Conservation (phyloP, 2,113 vertebrate species). For the Oxyruncus cristatus region DNA sequence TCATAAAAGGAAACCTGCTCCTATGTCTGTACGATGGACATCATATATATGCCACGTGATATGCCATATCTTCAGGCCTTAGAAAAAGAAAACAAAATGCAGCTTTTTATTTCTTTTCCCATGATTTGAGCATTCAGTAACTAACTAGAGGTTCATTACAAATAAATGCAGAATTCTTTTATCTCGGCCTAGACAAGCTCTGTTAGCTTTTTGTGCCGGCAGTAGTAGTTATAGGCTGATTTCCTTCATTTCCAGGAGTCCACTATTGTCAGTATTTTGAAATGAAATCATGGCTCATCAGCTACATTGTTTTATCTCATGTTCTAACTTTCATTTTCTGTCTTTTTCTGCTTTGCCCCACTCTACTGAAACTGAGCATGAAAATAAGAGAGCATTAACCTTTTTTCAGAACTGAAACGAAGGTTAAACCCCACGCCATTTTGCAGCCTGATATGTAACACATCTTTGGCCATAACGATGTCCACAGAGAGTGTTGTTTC, state of each 20-base stretch:
- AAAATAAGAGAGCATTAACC: neutral
- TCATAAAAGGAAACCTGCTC: neutral
- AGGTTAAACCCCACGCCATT: neutral
- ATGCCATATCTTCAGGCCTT: neutral
- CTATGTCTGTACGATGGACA: too few species aligned
- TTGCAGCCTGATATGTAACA: neutral
- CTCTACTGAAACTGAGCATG: neutral
- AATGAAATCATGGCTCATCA: neutral
- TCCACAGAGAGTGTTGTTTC: neutral
- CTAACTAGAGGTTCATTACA: neutral
- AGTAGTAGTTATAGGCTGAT: neutral
- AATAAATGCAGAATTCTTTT: neutral
- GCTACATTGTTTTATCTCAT: neutral
- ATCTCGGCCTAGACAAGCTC: neutral
- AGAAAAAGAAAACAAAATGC: neutral
- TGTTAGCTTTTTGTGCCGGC: neutral
- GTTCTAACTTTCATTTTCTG: neutral
- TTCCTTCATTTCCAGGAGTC: neutral
- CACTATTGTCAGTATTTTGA: neutral
- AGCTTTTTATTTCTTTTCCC: neutral
- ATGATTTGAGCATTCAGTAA: neutral
- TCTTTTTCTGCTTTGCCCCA: neutral
- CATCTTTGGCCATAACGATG: neutral
- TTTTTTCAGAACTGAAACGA: neutral
- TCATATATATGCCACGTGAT: rapidly evolving